These are phyloP conservation scores for Adrianichthys oophorus DNA, from an alignment of 2,797 vertebrate genomes.

Conservation along the genomic window DNA sequence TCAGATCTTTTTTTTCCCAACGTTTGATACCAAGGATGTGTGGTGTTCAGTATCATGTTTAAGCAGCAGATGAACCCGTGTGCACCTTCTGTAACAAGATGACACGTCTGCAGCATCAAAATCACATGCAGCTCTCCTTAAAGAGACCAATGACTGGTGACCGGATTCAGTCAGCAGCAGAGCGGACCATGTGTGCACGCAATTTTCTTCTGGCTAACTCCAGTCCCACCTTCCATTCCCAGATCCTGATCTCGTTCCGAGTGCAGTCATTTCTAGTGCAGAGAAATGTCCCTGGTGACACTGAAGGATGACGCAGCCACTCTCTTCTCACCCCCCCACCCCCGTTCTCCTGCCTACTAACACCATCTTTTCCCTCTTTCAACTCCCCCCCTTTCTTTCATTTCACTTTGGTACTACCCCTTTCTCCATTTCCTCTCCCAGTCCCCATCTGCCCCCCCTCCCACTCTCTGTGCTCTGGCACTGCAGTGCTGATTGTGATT, in stretches of 20 bases:
- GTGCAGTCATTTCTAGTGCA: constrained; percentile 80
- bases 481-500: constrained; percentile 83
- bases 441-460: constrained; percentile 23
- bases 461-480: constrained; percentile 66
- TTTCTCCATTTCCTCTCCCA: constrained; percentile 53
- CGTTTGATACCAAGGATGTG: constrained; percentile 17
- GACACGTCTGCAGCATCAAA: constrained; percentile 40
- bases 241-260: constrained; percentile 63
- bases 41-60: not conserved
- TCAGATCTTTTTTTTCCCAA: constrained; percentile 7
- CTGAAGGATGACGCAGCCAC: constrained; percentile 75
- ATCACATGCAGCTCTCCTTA: constrained; percentile 35
- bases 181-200: constrained; percentile 62
- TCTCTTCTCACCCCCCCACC: constrained; percentile 56
- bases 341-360: not conserved
- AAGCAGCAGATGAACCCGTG: not conserved
- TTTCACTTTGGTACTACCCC: constrained; percentile 44
- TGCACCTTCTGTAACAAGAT: constrained; percentile 7
- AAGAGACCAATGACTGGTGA: constrained; percentile 45
- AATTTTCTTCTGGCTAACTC: constrained; percentile 66
- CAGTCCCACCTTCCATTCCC: constrained; percentile 50
- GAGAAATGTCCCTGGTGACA: constrained; percentile 79
- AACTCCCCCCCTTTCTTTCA: constrained; percentile 21
- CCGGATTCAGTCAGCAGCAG: constrained; percentile 65
- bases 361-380: not conserved